A percentile compares a stretch with the other conserved stretches of the same genome.
These are phyloP conservation scores for Nephrotoma flavescens DNA, from an alignment of 2,888 invertebrate species.

Conservation along the genomic window DNA sequence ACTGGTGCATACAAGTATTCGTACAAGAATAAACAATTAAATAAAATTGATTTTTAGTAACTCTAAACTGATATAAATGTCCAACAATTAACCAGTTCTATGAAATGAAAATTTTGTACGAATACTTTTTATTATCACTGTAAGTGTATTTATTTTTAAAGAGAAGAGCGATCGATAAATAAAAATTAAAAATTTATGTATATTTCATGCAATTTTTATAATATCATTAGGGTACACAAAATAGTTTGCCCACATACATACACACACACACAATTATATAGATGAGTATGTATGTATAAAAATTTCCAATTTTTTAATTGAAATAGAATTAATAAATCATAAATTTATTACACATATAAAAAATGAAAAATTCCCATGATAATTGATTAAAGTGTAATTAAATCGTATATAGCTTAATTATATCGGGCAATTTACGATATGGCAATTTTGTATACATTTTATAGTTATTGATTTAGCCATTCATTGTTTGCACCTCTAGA, in stretches of 20 bases:
- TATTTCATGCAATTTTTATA: neutral
- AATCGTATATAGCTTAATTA: neutral
- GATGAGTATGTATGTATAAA: no score
- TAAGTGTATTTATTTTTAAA: no score
- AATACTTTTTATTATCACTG: no score
- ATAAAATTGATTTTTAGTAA: no score
- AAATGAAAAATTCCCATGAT: neutral
- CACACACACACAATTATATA: neutral
- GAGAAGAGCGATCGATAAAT: no score
- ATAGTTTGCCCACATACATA: neutral
- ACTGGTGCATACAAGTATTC: neutral
- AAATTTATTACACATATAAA: neutral
- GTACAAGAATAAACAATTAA: neutral
- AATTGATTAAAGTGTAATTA: neutral
- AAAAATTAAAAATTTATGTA: neutral
- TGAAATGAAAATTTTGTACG: no score
- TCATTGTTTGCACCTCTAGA: no score
- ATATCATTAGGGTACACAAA: neutral
- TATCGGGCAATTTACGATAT: neutral
- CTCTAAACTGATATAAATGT: no score
- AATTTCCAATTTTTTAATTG: neutral
- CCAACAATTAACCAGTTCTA: no score
- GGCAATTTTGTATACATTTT: no score
- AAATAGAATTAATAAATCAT: neutral
- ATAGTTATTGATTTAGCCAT: no score